Conservation (phyloP, 2,113 vertebrate genomes). For the Pterophyllum scalare region DNA sequence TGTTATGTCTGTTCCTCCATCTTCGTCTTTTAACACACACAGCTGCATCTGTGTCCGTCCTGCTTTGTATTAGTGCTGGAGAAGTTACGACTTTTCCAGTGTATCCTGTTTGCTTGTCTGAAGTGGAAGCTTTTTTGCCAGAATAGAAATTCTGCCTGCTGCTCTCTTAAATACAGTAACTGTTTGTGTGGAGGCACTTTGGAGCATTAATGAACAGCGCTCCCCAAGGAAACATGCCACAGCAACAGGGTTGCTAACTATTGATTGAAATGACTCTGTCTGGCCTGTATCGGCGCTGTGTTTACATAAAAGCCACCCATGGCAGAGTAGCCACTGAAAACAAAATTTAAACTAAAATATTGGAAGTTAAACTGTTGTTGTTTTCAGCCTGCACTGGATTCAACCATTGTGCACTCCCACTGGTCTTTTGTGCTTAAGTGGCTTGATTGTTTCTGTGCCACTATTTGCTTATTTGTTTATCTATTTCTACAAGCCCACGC, state of each 20-base stretch:
- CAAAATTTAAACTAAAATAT: slow-evolving; percentile 23
- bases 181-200: slow-evolving; percentile 51
- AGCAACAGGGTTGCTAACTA: slow-evolving; percentile 62
- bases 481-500: slow-evolving; percentile 52
- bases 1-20: neutral
- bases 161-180: slow-evolving; percentile 49
- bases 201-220: slow-evolving; percentile 64
- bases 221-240: slow-evolving; percentile 55
- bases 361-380: slow-evolving; percentile 47
- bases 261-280: slow-evolving; percentile 68
- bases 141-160: slow-evolving; percentile 42
- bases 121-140: slow-evolving; percentile 35
- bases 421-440: slow-evolving; percentile 60
- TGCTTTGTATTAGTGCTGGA: slow-evolving; percentile 31
- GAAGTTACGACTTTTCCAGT: slow-evolving; percentile 19
- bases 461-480: slow-evolving; percentile 62
- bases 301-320: slow-evolving; percentile 54
- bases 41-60: slow-evolving; percentile 2
- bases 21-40: neutral
- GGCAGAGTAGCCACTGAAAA: slow-evolving; percentile 6
- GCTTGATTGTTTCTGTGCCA: slow-evolving; percentile 48
- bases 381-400: slow-evolving; percentile 12
- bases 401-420: slow-evolving; percentile 43
- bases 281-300: slow-evolving; percentile 35
- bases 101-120: slow-evolving; percentile 9